Conservation (phyloP, 1,140 invertebrate species). For the Anoplolepis gracilipes region DNA sequence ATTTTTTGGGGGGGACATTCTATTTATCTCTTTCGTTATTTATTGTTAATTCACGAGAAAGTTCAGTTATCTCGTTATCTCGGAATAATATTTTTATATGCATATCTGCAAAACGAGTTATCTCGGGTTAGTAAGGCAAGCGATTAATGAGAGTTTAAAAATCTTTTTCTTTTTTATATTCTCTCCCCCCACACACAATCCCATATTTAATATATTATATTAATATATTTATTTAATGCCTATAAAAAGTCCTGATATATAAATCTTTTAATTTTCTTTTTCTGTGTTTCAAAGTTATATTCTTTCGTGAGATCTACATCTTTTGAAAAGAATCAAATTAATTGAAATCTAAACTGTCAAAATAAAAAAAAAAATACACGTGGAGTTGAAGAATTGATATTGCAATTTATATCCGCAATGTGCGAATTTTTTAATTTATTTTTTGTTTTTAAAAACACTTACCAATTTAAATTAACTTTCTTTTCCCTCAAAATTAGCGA, state of each 20-base stretch:
- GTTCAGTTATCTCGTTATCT: slow-evolving; percentile 29
- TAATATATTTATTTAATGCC: background rate
- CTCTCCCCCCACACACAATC: background rate
- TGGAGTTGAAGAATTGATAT: background rate
- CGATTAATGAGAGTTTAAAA: slow-evolving; percentile 10
- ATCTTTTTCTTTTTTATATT: no score
- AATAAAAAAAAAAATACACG: background rate
- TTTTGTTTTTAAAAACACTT: slow-evolving; percentile 30
- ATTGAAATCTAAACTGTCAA: background rate
- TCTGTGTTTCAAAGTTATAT: background rate
- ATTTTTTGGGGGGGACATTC: background rate
- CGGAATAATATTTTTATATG: slow-evolving; percentile 27
- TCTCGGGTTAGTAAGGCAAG: background rate
- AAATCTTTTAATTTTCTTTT: background rate
- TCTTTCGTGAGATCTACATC: no score
- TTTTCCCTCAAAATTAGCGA: background rate
- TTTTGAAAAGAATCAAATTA: background rate
- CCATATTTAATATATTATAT: background rate
- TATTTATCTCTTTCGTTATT: background rate
- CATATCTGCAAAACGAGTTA: slow-evolving; percentile 32
- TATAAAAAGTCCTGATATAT: background rate
- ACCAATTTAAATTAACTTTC: slow-evolving; percentile 47
- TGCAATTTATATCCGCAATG: background rate
- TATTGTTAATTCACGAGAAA: background rate
- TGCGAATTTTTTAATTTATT: slow-evolving; percentile 38